Evolutionary conservation across 1,140 invertebrate species (phyloP), one percentile per base, ranked within the genome.

Genomic region (Bombus balteatus): DNA sequence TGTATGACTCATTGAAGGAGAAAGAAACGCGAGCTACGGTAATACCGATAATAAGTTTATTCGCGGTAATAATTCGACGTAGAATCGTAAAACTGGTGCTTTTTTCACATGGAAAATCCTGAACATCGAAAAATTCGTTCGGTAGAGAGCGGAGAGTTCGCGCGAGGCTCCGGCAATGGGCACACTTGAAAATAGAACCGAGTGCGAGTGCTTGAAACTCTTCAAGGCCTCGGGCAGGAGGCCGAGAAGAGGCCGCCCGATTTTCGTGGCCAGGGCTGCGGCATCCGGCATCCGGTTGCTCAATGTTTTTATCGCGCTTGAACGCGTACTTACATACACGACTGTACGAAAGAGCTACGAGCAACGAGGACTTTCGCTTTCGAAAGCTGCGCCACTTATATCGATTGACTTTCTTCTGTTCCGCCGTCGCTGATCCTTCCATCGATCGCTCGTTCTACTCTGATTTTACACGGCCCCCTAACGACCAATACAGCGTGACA

Each of bases 361-460:
- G 41, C 85, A 37, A 65, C 41, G 72, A 85, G 34, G 87, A 93
- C 92, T 93, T 93, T 93, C 92, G 91, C 92, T 93, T 93, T 93
- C 92, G 89, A 91, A 93, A 92, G 89, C 89, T 89, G 82, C 81
- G 86, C 88, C 80, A 90, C 88, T 90, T 91, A 83, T 90, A 83
- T 90, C 57, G 78, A 59, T 72, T 70, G 72, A 88, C 89, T 90
- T 90, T 90, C 89, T 88, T 90, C 89, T 89, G 53, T 83, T 89
- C 83, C 76, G 59, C 66, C 39, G 72, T 59, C 65, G 47, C 53
- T 72, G 34, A n/a, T 68, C 70, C 18, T 70, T 76, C 65, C 47
- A 32, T 32, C 59, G 28, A n/a, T 41, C 68, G 12, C 41, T n/a
- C 72, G 4, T 47, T 59, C n/a, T 72, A 13, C 47, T 18, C 13